Percentiles rank a stretch among this genome's conserved stretches.
Conservation (phyloP, 2,888 invertebrate genomes). For the Aspidapion aeneum region DNA sequence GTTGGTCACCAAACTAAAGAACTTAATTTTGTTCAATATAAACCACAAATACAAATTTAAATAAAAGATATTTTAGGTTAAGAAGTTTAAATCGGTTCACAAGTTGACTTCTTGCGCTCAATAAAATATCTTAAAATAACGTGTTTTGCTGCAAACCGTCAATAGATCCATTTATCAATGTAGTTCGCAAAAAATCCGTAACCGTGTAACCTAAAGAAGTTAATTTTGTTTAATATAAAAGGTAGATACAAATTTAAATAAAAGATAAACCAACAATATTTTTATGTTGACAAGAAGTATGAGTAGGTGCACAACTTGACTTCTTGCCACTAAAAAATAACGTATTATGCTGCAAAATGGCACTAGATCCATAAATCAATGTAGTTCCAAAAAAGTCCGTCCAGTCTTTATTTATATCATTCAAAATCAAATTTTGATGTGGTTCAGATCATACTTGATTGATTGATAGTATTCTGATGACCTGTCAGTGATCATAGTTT, state of each 20-base stretch:
- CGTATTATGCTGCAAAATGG: slow-evolving; percentile 42
- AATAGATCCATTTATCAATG: neutral
- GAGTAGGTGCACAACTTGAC: too few species aligned
- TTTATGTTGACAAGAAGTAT: too few species aligned
- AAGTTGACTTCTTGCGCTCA: too few species aligned
- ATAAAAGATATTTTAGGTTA: too few species aligned
- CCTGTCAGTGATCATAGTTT: neutral
- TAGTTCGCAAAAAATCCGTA: slow-evolving; percentile 39
- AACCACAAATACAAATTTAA: too few species aligned
- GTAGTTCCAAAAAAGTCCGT: slow-evolving; percentile 39
- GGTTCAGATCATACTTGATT: neutral
- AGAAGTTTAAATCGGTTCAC: too few species aligned
- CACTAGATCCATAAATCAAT: slow-evolving; percentile 13
- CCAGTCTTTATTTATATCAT: slow-evolving; percentile 33
- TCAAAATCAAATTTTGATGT: slow-evolving; percentile 22
- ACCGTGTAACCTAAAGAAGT: slow-evolving; percentile 26
- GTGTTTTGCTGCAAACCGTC: slow-evolving; percentile 43
- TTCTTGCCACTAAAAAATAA: slow-evolving; percentile 46
- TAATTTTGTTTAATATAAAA: too few species aligned
- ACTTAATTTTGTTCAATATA: too few species aligned
- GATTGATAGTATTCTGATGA: neutral
- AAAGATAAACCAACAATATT: too few species aligned
- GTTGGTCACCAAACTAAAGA: neutral
- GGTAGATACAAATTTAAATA: too few species aligned
- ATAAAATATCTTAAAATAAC: slow-evolving; percentile 46